Evolutionary conservation across 2,888 invertebrate species (phyloP).

Genomic region (Andrena chrysosceles): DNA sequence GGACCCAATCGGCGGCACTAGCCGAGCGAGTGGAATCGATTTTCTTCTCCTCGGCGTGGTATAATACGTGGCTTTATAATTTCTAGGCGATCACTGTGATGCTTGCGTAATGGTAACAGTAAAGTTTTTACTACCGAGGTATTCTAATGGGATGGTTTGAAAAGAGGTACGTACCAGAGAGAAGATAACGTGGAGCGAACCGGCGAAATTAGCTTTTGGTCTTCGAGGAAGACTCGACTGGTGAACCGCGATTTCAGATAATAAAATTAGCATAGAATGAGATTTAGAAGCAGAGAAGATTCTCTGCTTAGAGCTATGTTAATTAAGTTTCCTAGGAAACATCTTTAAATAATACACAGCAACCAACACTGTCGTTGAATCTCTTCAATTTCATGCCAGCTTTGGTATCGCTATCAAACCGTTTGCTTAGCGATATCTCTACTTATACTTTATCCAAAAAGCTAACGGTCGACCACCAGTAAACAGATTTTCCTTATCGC

Average conservation of each 20-base stretch:
- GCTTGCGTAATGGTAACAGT: background rate
- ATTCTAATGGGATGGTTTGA: slow-evolving; percentile 15
- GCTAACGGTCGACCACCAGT: too few species aligned
- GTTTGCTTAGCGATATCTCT: too few species aligned
- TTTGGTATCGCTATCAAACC: too few species aligned
- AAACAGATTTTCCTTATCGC: too few species aligned
- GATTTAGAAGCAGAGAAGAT: slow-evolving; percentile 10
- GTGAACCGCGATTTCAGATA: slow-evolving; percentile 31
- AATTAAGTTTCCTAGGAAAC: slow-evolving; percentile 1
- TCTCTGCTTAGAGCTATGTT: background rate
- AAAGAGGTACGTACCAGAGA: slow-evolving; percentile 13
- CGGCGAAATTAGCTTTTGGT: slow-evolving; percentile 27
- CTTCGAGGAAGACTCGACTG: slow-evolving; percentile 12
- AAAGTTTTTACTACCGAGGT: background rate
- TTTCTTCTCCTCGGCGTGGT: too few species aligned
- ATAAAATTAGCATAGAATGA: slow-evolving; percentile 49
- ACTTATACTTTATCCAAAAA: too few species aligned
- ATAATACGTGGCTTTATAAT: too few species aligned
- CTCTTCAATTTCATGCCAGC: too few species aligned
- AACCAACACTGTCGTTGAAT: background rate
- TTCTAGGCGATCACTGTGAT: background rate
- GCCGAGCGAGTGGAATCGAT: too few species aligned
- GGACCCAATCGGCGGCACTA: slow-evolving; percentile 7
- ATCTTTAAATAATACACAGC: background rate
- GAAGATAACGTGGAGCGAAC: slow-evolving; percentile 29